Percentiles rank a stretch among this genome's conserved stretches.
Evolutionary conservation across 2,888 invertebrate species (phyloP).

Genomic region (Heliconius sara): DNA sequence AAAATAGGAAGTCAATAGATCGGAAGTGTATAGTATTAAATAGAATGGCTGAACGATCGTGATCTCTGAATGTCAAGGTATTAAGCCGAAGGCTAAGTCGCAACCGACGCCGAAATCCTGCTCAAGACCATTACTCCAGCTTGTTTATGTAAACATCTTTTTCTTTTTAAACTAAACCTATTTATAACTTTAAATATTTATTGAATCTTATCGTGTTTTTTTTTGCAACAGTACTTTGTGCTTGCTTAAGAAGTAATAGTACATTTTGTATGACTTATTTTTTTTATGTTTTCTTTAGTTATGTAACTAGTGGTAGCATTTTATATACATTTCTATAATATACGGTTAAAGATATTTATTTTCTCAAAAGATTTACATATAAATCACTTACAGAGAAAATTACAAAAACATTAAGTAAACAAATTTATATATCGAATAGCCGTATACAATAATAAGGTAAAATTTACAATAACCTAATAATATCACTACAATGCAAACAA

Average conservation of each 20-base stretch:
- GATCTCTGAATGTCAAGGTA: slow-evolving; percentile 80
- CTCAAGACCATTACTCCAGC: slow-evolving; percentile 41
- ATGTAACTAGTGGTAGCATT: background rate
- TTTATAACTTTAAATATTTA: background rate
- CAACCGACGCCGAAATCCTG: slow-evolving; percentile 50
- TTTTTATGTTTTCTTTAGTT: background rate
- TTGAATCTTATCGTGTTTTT: background rate
- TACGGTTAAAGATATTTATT: too few relatives aligned
- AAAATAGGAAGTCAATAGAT: slow-evolving; percentile 73
- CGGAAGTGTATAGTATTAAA: slow-evolving; percentile 77
- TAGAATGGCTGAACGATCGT: slow-evolving; percentile 74
- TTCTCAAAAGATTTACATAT: too few relatives aligned
- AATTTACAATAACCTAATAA: too few relatives aligned
- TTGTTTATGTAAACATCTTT: slow-evolving; percentile 37
- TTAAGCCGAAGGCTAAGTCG: slow-evolving; percentile 59
- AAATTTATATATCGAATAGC: too few relatives aligned
- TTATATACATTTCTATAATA: background rate
- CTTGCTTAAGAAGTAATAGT: background rate
- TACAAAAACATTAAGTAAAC: too few relatives aligned
- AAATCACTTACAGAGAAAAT: too few relatives aligned
- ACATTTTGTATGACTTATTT: background rate
- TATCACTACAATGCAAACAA: too few relatives aligned
- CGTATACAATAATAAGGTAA: too few relatives aligned
- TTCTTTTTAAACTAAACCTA: slow-evolving; percentile 15
- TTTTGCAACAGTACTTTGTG: background rate